These are phyloP conservation scores for Urophycis tenuis DNA, from an alignment of 2,797 vertebrate species.

Conservation along the genomic window DNA sequence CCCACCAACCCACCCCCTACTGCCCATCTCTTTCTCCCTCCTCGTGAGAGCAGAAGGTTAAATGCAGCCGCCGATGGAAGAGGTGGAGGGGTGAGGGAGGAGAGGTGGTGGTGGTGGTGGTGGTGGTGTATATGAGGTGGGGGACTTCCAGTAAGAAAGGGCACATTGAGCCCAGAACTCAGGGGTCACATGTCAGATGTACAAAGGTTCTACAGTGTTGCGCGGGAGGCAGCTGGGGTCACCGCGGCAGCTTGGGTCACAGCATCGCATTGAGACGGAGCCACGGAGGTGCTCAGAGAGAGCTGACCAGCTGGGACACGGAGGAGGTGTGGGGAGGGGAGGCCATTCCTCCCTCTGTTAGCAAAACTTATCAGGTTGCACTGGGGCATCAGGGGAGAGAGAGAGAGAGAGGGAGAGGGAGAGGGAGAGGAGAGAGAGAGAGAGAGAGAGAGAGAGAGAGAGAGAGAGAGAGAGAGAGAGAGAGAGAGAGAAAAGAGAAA, in stretches of 20 bases:
- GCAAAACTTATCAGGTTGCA: conserved; percentile 70
- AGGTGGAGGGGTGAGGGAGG: not conserved
- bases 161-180: conserved; percentile 48
- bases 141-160: conserved; percentile 54
- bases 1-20: too few relatives aligned
- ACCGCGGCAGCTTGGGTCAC: conserved; percentile 58
- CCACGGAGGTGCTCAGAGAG: conserved; percentile 42
- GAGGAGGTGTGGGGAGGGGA: conserved; percentile 49
- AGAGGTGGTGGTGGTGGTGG: conserved; percentile 36
- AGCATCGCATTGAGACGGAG: conserved; percentile 34
- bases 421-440: conserved; percentile 16
- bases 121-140: conserved; percentile 20
- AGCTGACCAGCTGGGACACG: conserved; percentile 56
- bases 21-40: not conserved
- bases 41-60: not conserved
- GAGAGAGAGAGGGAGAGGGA: conserved; percentile 13
- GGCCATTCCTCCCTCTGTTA: conserved; percentile 71
- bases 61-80: not conserved
- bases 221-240: conserved; percentile 45
- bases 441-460: not conserved
- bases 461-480: not conserved
- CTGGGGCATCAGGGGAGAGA: conserved; percentile 21
- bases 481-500: not conserved
- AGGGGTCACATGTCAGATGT: conserved; percentile 67
- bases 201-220: conserved; percentile 52